Base-by-base conservation (phyloP, 64 coral and sea anemone genomes). In the Pocillopora verrucosa region DNA sequence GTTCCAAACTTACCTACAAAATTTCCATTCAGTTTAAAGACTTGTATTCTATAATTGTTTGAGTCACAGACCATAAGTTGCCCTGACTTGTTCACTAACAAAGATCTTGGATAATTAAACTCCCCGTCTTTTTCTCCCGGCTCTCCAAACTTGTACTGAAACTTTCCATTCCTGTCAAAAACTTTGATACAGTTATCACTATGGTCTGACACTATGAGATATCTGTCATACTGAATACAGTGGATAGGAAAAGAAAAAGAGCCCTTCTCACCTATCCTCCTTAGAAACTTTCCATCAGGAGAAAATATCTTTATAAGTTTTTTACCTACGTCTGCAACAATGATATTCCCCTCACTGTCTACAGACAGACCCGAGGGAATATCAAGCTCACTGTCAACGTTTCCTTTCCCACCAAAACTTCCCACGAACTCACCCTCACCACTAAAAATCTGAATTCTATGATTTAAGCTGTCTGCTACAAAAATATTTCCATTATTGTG, bases 21-120 rank as follows among this genome's bases (percentile, higher is more conserved):
- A 0, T 73, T 87, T 36, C 90, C 83, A 35, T 92, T 83, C 83
- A 88, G 61, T 30, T 92, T 35, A 30, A 92, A 57, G 58, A 87
- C 84, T 62, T 92, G 90, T 19, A 88, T 56, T 79, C 90, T 92
- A 26, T 76, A 4, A 11, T 92, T 92, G n/a, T 36, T 58, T 15
- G 56, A 45, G 25, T 92, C 90, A 80, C 84, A 92, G 20, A 92
- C 83, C 76, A 92, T 65, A 65, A 92, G 78, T 56, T 92, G 74
- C 16, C 56, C 74, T 45, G 84, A 82, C 86, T 92, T 88, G 73
- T 78, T 83, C 45, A 92, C 64, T 22, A 76, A 59, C 17, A 92
- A 56, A 45, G 65, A 82, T 1, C 82, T 76, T 25, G 90, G 90
- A 60, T 56, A 70, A 16, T 88, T 76, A 80, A 92, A 92, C 10